phyloP scores from a whole-genome alignment of 2,797 vertebrate species.

The Pyrocephalus nanus region DNA sequence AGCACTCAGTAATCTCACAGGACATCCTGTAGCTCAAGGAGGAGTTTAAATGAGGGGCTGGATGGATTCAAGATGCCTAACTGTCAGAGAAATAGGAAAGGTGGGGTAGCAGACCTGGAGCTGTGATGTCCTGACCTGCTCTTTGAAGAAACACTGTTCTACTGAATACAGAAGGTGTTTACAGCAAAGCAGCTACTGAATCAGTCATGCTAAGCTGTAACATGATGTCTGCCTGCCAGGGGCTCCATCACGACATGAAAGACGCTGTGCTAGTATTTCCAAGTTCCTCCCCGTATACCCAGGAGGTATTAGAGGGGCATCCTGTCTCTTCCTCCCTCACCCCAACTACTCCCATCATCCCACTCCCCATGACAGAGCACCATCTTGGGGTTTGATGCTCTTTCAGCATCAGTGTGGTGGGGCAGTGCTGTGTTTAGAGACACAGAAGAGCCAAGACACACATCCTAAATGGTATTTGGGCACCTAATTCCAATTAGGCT shows the following conservation, averaged over 20 bases:
- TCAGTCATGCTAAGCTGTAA: rapidly evolving
- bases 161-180: not conserved
- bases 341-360: not conserved
- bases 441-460: not conserved
- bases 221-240: rapidly evolving
- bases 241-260: not conserved
- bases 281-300: not conserved
- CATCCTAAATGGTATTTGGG: not conserved
- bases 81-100: not conserved
- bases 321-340: not conserved
- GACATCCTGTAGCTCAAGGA: not conserved
- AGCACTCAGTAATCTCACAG: not conserved
- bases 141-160: not conserved
- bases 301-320: not conserved
- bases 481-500: not conserved
- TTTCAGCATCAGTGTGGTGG: not conserved
- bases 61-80: not conserved
- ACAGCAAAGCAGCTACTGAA: not conserved
- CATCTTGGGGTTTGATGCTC: not conserved
- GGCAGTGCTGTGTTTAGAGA: not conserved
- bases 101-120: not conserved
- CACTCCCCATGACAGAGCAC: not conserved
- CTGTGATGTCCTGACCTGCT: not conserved
- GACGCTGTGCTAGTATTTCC: not conserved
- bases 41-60: not conserved